A percentile compares a stretch with the other conserved stretches of the same genome.
phyloP scores from a whole-genome alignment of 2,888 invertebrate species.

The Orgyia antiqua region DNA sequence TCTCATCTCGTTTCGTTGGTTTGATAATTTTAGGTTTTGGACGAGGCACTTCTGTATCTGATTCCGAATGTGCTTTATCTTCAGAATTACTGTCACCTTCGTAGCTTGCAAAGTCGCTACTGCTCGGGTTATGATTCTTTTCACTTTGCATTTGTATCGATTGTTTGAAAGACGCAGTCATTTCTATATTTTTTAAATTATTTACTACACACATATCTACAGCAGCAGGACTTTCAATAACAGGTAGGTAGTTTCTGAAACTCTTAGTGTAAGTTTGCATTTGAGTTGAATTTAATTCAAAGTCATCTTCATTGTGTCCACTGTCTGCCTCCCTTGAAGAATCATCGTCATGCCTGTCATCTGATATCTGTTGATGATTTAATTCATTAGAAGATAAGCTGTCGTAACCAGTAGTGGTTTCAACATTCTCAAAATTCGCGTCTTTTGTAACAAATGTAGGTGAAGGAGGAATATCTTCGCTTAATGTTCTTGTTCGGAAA shows the following conservation, averaged over 20 bases:
- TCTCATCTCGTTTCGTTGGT: constrained; percentile 63
- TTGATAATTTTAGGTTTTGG: constrained; percentile 80
- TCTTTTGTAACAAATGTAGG: constrained; percentile 68
- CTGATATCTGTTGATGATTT: constrained; percentile 52
- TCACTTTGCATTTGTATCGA: constrained; percentile 33
- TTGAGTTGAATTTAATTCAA: constrained; percentile 79
- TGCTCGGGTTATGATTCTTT: constrained; percentile 48
- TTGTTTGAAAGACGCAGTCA: constrained; percentile 55
- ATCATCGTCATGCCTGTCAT: constrained; percentile 48
- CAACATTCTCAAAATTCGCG: constrained; percentile 64
- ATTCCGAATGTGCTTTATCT: constrained; percentile 70
- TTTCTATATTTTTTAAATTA: constrained; percentile 68
- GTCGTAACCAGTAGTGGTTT: constrained; percentile 70
- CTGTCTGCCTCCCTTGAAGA: constrained; percentile 72
- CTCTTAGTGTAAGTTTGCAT: constrained; percentile 80
- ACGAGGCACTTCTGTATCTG: constrained; percentile 54
- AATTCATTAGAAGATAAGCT: constrained; percentile 66
- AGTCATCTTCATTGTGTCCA: constrained; percentile 85
- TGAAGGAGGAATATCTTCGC: constrained; percentile 72
- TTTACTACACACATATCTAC: constrained; percentile 67
- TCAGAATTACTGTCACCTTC: constrained; percentile 80
- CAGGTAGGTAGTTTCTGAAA: constrained; percentile 68
- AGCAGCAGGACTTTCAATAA: constrained; percentile 63
- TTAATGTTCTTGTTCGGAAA: constrained; percentile 85
- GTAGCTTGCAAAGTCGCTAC: constrained; percentile 67